Base-by-base conservation (phyloP, 2,797 vertebrate genomes). In the Petrocephalus schoutedeni region DNA sequence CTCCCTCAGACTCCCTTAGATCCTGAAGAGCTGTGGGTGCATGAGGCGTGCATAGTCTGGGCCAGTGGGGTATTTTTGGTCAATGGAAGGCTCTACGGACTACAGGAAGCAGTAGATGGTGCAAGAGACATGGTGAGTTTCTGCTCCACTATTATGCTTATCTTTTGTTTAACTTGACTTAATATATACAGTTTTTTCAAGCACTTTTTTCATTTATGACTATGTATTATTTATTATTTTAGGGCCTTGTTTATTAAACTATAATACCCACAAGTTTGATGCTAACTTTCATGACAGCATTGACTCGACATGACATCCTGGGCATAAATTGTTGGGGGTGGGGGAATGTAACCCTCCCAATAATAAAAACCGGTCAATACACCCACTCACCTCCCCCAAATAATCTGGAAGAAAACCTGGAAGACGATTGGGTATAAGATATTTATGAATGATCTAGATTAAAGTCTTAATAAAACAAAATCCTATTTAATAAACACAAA, bases 11-110 rank as follows among this genome's bases (percentile, higher is more conserved):
- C 99, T 96, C 98, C 98, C 96, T 97, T 99, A 94, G 98, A 99
- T 95, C 97, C 97, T 77, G 97, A 98, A 93, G 98, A 99, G 96
- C 97, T 99, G 94, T 99, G 98, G 98, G 96, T 99, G 91, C 98
- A 99, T 0, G 98, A 99, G 94, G 97, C 97, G 91, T 99, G 98
- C 92, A 97, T 99, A 89, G 97, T 98, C 92, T 99, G 98, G 98
- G 97, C 98, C 94, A 99, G 98, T 92, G 98, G 98, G 86, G 96
- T 99, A 93, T 99, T 98, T 94, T 97, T 99, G 91, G 98, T 99
- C 94, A 99, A 97, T 87, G 98, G 98, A 93, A 97, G 95, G 92
- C 96, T 99, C 90, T 99, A 99, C n/a, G 98, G 98, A 93, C 96
- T 99, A 92, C 98, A 99, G 92, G 98, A 99, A 94, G 98, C 98